phyloP scores from a whole-genome alignment of 1,140 invertebrate species.

The Drosophila athabasca region DNA sequence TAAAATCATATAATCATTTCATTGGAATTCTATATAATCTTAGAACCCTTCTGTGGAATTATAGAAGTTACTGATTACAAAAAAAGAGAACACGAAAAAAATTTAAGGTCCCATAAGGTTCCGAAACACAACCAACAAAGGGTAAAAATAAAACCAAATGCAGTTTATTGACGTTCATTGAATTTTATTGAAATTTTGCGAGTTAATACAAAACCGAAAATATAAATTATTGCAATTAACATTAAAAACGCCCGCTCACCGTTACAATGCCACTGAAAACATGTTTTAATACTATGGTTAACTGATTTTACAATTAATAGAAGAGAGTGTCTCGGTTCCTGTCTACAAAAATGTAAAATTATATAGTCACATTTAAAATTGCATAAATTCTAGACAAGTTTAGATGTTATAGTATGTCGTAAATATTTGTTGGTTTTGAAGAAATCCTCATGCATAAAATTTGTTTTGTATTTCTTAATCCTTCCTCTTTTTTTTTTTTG shows the following conservation, averaged over 20 bases:
- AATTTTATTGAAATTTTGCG: constrained; percentile 80
- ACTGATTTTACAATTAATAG: constrained; percentile 76
- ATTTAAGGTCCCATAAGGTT: no score
- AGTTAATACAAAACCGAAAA: constrained; percentile 79
- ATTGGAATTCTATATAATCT: no score
- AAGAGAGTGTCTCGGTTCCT: constrained; percentile 69
- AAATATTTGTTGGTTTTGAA: constrained; percentile 58
- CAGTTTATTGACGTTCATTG: constrained; percentile 60
- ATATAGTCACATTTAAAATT: constrained; percentile 77
- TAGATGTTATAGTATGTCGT: constrained; percentile 71
- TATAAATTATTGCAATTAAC: constrained; percentile 73
- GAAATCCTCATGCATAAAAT: constrained; percentile 74
- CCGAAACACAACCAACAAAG: no score
- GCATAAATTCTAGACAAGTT: constrained; percentile 76
- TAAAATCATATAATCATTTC: no score
- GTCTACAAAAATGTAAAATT: constrained; percentile 79
- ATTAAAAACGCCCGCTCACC: constrained; percentile 72
- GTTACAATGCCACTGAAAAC: constrained; percentile 76
- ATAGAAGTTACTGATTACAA: no score
- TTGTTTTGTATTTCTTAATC: constrained; percentile 47
- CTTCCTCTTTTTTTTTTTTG: constrained; percentile 26
- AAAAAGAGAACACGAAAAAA: no score
- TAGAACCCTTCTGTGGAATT: no score
- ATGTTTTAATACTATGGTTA: constrained; percentile 77
- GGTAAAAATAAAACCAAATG: neutral